Conservation (phyloP, 1,140 invertebrate genomes). For the Scaptomyza hsui region DNA sequence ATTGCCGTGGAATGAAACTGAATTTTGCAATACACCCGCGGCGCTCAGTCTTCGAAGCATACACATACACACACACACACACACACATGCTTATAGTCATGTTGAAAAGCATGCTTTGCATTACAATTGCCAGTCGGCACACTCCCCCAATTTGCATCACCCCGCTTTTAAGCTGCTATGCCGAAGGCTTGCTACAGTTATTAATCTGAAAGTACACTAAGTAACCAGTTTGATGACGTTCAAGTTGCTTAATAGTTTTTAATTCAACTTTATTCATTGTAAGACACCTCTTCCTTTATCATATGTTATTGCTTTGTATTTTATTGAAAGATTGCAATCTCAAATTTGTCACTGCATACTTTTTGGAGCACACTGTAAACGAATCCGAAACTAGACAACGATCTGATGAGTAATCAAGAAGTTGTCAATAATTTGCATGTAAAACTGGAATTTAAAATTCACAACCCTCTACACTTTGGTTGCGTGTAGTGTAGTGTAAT, state of each 20-base stretch:
- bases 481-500: conserved; percentile 20
- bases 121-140: conserved; percentile 59
- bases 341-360: conserved; percentile 24
- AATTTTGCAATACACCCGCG: conserved; percentile 69
- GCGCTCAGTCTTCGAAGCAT: conserved; percentile 33
- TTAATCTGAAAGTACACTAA: conserved; percentile 69
- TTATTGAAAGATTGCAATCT: neutral
- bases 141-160: conserved; percentile 32
- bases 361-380: conserved; percentile 21
- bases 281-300: no score
- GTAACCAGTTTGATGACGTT: conserved; percentile 1
- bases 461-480: neutral
- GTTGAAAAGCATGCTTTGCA: conserved; percentile 62
- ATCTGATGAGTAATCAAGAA: neutral
- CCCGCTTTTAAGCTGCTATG: conserved; percentile 37
- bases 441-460: no score
- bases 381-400: neutral
- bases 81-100: conserved; percentile 25
- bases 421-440: neutral
- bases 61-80: conserved; percentile 19
- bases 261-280: no score
- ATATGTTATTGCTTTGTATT: no score
- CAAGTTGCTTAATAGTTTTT: no score
- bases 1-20: conserved; percentile 62
- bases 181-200: conserved; percentile 68